phyloP scores from a whole-genome alignment of 2,888 invertebrate genomes.

The Molanna angustata region DNA sequence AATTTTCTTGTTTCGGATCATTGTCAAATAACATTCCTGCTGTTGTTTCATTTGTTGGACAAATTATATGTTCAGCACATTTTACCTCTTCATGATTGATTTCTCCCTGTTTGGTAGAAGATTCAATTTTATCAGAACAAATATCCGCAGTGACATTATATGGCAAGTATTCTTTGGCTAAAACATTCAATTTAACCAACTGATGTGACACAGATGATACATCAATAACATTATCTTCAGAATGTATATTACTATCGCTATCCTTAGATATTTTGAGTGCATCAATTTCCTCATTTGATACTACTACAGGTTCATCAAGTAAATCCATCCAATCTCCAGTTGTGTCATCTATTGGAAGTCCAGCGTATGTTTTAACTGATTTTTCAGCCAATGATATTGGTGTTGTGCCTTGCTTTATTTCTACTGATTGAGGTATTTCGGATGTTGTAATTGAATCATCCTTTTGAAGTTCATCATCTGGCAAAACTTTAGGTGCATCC shows the following conservation, averaged over 20 bases:
- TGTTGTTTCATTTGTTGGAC: neutral
- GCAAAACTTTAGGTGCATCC: no score
- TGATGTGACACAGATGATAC: no score
- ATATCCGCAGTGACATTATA: no score
- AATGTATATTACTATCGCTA: no score
- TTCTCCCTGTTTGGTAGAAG: neutral
- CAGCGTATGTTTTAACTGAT: conserved; percentile 20
- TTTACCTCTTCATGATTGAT: no score
- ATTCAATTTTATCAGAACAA: neutral
- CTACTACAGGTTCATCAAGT: conserved; percentile 32
- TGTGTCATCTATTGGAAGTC: conserved; percentile 27
- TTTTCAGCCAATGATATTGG: neutral
- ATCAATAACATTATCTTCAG: no score
- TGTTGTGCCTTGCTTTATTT: neutral
- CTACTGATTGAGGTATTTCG: neutral
- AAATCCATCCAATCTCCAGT: conserved; percentile 31
- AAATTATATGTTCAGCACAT: no score
- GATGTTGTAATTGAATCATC: neutral
- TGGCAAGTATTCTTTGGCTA: no score
- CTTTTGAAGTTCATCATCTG: neutral
- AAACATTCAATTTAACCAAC: no score
- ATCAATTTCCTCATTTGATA: conserved; percentile 31
- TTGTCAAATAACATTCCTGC: no score
- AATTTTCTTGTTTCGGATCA: neutral
- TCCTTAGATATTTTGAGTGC: neutral